phyloP scores from a whole-genome alignment of 2,113 vertebrate genomes.

The Scomber japonicus region DNA sequence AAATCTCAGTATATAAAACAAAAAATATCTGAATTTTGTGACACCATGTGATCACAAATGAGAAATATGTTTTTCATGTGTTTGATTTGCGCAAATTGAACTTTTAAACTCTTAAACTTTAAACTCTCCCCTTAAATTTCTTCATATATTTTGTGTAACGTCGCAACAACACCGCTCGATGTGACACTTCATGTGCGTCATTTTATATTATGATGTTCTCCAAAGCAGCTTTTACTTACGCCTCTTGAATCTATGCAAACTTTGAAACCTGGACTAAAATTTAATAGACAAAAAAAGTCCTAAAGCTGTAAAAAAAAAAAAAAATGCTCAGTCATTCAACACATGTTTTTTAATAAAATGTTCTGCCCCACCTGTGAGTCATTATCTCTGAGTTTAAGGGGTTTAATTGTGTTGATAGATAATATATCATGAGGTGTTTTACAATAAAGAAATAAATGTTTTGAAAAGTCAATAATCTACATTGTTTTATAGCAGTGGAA shows the following conservation, averaged over 20 bases:
- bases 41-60: no score
- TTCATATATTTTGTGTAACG: background rate
- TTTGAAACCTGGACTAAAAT: no score
- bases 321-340: no score
- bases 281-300: no score
- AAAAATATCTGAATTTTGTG: no score
- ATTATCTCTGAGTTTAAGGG: background rate
- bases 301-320: no score
- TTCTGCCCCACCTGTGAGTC: no score
- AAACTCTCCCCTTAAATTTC: background rate
- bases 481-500: background rate
- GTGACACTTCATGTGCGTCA: background rate
- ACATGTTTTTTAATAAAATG: no score
- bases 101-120: slow-evolving; percentile 9
- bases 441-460: background rate
- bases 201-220: no score
- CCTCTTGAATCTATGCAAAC: background rate
- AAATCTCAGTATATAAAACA: no score
- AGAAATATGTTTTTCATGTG: background rate
- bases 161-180: background rate
- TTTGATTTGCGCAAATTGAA: background rate
- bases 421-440: no score
- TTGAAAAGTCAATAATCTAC: background rate
- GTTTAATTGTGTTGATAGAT: background rate
- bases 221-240: no score